A percentile compares a stretch with the other conserved stretches of the same genome.
phyloP scores from a whole-genome alignment of 2,888 invertebrate species.

The Taphrorychus bicolor region DNA sequence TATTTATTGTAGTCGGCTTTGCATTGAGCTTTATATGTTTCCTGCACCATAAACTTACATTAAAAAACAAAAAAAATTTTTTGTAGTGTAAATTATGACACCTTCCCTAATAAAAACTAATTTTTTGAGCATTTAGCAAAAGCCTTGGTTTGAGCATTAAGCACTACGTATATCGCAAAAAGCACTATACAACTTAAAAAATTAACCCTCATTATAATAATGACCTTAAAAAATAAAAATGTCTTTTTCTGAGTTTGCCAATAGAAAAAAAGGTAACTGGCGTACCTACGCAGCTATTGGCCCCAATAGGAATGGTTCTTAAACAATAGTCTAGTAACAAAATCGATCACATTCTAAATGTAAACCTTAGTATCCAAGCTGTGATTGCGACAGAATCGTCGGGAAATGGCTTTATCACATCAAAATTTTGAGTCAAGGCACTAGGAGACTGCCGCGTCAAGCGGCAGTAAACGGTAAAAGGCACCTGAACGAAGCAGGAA shows the following conservation, averaged over 20 bases:
- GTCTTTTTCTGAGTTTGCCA: too few relatives aligned
- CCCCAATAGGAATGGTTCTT: not conserved
- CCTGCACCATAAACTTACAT: too few relatives aligned
- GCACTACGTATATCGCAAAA: not conserved
- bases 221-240: too few relatives aligned
- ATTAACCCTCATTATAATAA: not conserved
- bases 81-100: conserved; percentile 7
- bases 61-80: too few relatives aligned
- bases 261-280: not conserved
- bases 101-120: conserved; percentile 1
- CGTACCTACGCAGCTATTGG: not conserved
- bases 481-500: too few relatives aligned
- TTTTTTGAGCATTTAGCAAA: conserved; percentile 2
- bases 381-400: too few relatives aligned
- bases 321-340: too few relatives aligned
- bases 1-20: conserved; percentile 24
- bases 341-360: not conserved
- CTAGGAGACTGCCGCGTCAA: too few relatives aligned
- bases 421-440: not conserved
- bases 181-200: not conserved
- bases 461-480: too few relatives aligned
- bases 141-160: not conserved
- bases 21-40: not conserved
- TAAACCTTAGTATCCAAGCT: too few relatives aligned
- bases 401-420: not conserved